Conservation (phyloP, 2,797 vertebrate genomes). For the Rhyacichthys aspro region DNA sequence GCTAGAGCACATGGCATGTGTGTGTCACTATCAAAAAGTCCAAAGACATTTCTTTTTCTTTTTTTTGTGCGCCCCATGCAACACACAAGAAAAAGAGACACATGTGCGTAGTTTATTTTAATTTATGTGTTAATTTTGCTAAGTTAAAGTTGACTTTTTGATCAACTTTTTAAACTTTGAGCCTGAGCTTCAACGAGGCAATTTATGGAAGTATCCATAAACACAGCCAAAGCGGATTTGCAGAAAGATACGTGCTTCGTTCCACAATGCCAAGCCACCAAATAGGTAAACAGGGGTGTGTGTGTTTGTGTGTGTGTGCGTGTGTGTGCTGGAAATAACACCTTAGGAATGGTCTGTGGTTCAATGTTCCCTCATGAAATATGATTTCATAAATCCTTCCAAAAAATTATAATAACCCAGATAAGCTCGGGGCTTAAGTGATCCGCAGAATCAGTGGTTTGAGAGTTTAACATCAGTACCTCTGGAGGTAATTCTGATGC, state of each 20-base stretch:
- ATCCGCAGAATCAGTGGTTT: constrained; percentile 79
- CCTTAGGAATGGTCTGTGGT: constrained; percentile 70
- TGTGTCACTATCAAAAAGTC: too few species aligned
- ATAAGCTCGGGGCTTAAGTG: constrained; percentile 81
- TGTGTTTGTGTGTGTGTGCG: constrained; percentile 38
- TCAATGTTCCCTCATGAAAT: constrained; percentile 75
- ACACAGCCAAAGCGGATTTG: constrained; percentile 76
- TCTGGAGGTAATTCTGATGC: constrained; percentile 81
- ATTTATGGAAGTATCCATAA: constrained; percentile 70
- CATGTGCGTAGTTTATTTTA: too few species aligned
- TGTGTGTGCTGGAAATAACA: constrained; percentile 63
- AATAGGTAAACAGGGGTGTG: constrained; percentile 75
- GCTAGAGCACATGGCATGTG: background rate
- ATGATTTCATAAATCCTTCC: constrained; percentile 81
- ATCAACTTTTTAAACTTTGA: constrained; percentile 67
- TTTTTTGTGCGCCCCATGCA: too few species aligned
- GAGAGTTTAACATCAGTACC: constrained; percentile 82
- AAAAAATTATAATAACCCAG: constrained; percentile 82
- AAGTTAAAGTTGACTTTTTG: constrained; percentile 50
- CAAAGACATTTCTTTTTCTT: too few species aligned
- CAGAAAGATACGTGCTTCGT: constrained; percentile 66
- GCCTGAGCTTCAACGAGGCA: constrained; percentile 55
- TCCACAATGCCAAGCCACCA: constrained; percentile 72
- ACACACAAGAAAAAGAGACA: too few species aligned
- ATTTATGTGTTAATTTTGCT: constrained; percentile 18